These are phyloP conservation scores for Atherinosoma microstoma DNA, from an alignment of 2,797 vertebrate species.

Conservation along the genomic window DNA sequence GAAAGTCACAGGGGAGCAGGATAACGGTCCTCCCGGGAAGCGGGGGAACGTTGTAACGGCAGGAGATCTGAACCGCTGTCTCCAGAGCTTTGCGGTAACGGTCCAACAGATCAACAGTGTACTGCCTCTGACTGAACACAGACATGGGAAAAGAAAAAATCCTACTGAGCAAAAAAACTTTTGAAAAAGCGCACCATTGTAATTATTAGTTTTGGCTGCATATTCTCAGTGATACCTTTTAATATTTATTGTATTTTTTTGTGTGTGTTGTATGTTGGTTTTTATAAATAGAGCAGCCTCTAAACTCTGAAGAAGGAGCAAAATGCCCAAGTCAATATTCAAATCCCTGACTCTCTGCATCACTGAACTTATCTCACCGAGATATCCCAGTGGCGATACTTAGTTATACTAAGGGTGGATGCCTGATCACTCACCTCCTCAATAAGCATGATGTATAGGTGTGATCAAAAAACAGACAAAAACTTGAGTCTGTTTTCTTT, in stretches of 20 bases:
- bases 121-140: slow-evolving; percentile 62
- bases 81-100: slow-evolving; percentile 87
- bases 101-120: slow-evolving; percentile 72
- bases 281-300: too few species aligned
- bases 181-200: background rate
- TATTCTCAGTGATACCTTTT: background rate
- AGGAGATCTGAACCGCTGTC: slow-evolving; percentile 85
- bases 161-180: background rate
- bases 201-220: background rate
- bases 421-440: too few species aligned
- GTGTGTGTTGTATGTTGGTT: background rate
- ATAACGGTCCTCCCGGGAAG: slow-evolving; percentile 87
- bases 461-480: too few species aligned
- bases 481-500: too few species aligned
- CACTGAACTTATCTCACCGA: background rate
- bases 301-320: too few species aligned
- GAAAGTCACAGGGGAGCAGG: background rate
- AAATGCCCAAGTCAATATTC: too few species aligned
- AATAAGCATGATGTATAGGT: too few species aligned
- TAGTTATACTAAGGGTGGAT: too few species aligned
- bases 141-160: slow-evolving; percentile 8
- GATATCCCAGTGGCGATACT: background rate
- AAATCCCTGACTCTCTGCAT: too few species aligned
- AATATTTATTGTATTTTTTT: background rate
- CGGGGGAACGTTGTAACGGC: slow-evolving; percentile 85